phyloP scores from a whole-genome alignment of 2,888 invertebrate genomes.

The Tyria jacobaeae region DNA sequence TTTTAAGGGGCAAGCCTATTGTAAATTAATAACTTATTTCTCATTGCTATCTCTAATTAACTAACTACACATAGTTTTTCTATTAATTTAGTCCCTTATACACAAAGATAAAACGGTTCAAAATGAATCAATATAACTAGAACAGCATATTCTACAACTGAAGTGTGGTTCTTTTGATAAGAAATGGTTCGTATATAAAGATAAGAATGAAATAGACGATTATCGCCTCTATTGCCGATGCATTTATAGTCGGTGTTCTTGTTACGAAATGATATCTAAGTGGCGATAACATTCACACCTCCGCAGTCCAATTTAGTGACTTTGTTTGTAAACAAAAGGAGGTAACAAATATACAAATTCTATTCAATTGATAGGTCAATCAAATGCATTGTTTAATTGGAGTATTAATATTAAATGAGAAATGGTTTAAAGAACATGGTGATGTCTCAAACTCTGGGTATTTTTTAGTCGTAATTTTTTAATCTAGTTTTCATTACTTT shows the following conservation, averaged over 20 bases:
- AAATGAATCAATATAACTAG: slow-evolving; percentile 32
- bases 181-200: slow-evolving; percentile 23
- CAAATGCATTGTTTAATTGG: background rate
- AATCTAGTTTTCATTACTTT: too few species aligned
- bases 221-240: slow-evolving; percentile 33
- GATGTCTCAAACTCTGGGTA: too few species aligned
- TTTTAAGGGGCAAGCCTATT: too few species aligned
- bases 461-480: too few species aligned
- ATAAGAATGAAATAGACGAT: slow-evolving; percentile 41
- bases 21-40: too few species aligned
- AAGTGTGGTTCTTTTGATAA: slow-evolving; percentile 35
- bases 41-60: background rate
- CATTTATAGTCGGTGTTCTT: slow-evolving; percentile 15
- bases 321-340: slow-evolving; percentile 29
- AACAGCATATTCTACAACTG: slow-evolving; percentile 24
- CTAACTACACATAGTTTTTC: background rate
- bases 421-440: background rate
- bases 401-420: background rate
- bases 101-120: slow-evolving; percentile 16
- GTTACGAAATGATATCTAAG: too few species aligned
- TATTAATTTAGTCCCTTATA: slow-evolving; percentile 5
- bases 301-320: slow-evolving; percentile 3
- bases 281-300: slow-evolving; percentile 21
- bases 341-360: background rate
- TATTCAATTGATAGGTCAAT: background rate